Percentiles rank a stretch among this genome's conserved stretches.
phyloP scores from a whole-genome alignment of 2,888 invertebrate species.

The Zhengitettix transpicula region DNA sequence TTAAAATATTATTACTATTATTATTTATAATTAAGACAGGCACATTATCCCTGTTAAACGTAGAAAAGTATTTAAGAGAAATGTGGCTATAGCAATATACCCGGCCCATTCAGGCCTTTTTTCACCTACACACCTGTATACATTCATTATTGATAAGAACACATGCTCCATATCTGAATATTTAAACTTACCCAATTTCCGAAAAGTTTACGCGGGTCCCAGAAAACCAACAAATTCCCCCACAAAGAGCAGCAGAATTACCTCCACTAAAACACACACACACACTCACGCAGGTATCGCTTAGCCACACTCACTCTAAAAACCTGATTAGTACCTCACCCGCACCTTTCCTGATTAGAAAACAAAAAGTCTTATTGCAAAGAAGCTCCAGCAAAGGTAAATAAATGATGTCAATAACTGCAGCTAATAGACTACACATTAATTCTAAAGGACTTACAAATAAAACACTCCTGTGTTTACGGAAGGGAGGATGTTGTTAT shows the following conservation, averaged over 20 bases:
- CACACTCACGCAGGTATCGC: not conserved
- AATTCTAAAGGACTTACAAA: slow-evolving; percentile 8
- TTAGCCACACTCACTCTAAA: no score
- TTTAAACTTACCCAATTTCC: not conserved
- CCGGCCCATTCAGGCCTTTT: not conserved
- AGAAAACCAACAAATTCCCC: no score
- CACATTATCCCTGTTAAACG: not conserved
- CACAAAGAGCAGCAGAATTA: no score
- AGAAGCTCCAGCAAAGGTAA: not conserved
- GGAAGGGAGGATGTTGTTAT: slow-evolving; percentile 7
- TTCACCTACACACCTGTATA: not conserved
- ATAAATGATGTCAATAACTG: slow-evolving; percentile 5
- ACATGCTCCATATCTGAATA: not conserved
- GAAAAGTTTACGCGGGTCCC: no score
- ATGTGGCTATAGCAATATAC: slow-evolving; percentile 10
- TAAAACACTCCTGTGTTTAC: slow-evolving; percentile 4
- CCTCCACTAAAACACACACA: not conserved
- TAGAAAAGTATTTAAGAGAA: not conserved
- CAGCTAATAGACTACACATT: slow-evolving; percentile 7
- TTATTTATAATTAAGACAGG: no score
- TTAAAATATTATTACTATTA: no score
- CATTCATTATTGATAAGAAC: not conserved
- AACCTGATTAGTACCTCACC: no score
- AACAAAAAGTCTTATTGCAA: not conserved
- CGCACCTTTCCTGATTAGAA: no score